Evolutionary conservation across 1,140 invertebrate genomes (phyloP).

Genomic region (Pogonomyrmex californicus): DNA sequence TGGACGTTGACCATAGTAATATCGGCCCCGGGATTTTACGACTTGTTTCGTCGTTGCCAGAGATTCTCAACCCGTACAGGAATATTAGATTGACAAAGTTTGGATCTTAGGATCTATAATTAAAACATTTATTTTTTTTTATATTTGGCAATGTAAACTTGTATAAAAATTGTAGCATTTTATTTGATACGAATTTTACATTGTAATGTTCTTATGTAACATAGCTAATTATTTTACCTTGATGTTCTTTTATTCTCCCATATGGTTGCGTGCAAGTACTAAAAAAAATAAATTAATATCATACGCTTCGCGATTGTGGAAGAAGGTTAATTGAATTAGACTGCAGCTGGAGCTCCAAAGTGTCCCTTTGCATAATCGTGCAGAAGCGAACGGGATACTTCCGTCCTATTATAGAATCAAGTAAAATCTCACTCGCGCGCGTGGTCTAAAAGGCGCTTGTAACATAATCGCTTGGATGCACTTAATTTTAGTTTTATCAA

Average conservation of each 20-base stretch:
- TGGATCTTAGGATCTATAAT: neutral
- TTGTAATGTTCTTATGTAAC: slow-evolving; percentile 16
- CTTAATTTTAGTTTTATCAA: slow-evolving; percentile 37
- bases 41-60: slow-evolving; percentile 64
- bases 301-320: slow-evolving; percentile 78
- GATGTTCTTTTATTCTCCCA: slow-evolving; percentile 34
- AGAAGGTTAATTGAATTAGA: slow-evolving; percentile 81
- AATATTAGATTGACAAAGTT: neutral
- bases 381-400: slow-evolving; percentile 71
- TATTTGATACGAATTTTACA: slow-evolving; percentile 14
- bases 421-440: slow-evolving; percentile 76
- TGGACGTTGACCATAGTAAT: slow-evolving; percentile 64
- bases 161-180: neutral
- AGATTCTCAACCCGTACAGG: slow-evolving; percentile 59
- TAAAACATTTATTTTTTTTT: neutral
- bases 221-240: slow-evolving; percentile 48
- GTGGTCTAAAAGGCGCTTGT: slow-evolving; percentile 78
- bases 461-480: slow-evolving; percentile 47
- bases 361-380: slow-evolving; percentile 72
- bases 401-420: slow-evolving; percentile 81
- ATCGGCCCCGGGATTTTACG: slow-evolving; percentile 73
- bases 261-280: slow-evolving; percentile 52
- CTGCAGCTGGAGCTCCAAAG: slow-evolving; percentile 75
- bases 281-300: slow-evolving; percentile 75
- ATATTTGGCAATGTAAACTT: neutral